Evolutionary conservation across 2,113 vertebrate genomes (phyloP).

Genomic region (Terrapene triunguis): DNA sequence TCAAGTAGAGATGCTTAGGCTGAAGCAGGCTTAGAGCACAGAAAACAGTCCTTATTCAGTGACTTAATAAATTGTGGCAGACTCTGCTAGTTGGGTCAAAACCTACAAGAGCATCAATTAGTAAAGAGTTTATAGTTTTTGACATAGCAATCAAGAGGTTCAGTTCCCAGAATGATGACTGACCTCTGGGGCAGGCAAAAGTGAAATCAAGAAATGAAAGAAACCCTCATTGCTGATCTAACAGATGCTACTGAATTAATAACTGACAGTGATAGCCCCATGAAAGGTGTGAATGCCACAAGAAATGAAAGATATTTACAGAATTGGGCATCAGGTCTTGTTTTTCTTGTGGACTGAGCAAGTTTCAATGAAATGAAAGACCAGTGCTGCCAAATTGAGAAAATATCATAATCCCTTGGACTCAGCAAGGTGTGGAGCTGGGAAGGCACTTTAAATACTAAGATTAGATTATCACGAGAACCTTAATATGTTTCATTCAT

Average conservation of each 20-base stretch:
- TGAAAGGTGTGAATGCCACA: neutral
- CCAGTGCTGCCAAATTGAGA: neutral
- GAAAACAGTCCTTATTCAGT: neutral
- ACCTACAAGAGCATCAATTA: conserved; percentile 64
- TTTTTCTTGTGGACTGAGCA: conserved; percentile 10
- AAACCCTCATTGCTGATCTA: conserved; percentile 19
- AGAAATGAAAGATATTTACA: neutral
- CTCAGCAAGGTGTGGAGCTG: neutral
- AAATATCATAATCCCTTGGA: neutral
- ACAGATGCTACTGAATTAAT: conserved; percentile 12
- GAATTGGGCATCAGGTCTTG: neutral
- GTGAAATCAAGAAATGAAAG: conserved; percentile 25
- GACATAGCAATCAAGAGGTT: conserved; percentile 62
- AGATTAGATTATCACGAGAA: neutral
- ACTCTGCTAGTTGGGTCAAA: conserved; percentile 59
- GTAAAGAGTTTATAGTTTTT: conserved; percentile 62
- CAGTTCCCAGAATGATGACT: conserved; percentile 39
- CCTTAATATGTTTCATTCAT: neutral
- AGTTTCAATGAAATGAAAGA: neutral
- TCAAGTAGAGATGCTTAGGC: neutral
- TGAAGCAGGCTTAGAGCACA: neutral
- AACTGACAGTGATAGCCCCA: neutral
- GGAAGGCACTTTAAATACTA: neutral
- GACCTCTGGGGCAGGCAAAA: neutral
- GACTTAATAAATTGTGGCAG: conserved; percentile 74